Evolutionary conservation across 2,888 invertebrate species (phyloP).

Genomic region (Shargacucullia verbasci): DNA sequence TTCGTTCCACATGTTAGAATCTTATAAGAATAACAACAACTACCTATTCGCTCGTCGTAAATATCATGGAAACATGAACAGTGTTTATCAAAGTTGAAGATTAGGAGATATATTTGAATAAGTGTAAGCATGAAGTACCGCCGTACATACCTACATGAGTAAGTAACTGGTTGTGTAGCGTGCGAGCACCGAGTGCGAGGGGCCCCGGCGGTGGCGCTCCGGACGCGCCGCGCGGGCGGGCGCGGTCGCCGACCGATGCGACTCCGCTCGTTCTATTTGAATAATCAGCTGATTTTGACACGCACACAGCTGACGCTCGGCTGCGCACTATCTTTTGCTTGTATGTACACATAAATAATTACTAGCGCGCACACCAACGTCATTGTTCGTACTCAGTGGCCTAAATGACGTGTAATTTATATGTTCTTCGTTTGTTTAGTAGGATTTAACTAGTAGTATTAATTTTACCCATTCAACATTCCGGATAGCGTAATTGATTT

Average conservation of each 20-base stretch:
- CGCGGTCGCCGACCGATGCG: conserved; percentile 82
- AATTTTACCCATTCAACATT: conserved; percentile 12
- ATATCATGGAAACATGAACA: conserved; percentile 13
- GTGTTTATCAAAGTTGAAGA: conserved; percentile 26
- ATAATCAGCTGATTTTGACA: conserved; percentile 90
- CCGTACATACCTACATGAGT: conserved; percentile 35
- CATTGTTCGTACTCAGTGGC: conserved; percentile 62
- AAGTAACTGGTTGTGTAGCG: conserved; percentile 41
- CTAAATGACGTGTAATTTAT: conserved; percentile 62
- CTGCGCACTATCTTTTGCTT: conserved; percentile 80
- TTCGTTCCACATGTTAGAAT: conserved; percentile 68
- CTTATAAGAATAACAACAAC: conserved; percentile 66
- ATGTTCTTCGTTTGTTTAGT: conserved; percentile 47
- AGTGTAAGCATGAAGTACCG: conserved; percentile 31
- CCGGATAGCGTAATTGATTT: conserved; percentile 13
- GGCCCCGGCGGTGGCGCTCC: conserved; percentile 59
- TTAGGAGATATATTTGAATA: conserved; percentile 30
- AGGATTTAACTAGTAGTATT: conserved; percentile 18
- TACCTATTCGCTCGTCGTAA: conserved; percentile 18
- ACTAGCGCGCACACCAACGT: conserved; percentile 61
- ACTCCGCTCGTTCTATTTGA: conserved; percentile 86
- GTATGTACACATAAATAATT: conserved; percentile 66
- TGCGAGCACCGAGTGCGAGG: conserved; percentile 45
- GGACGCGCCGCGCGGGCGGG: conserved; percentile 54
- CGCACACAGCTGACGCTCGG: conserved; percentile 86